Base-by-base conservation (phyloP, 2,888 invertebrate genomes). In the Machimus rusticus region DNA sequence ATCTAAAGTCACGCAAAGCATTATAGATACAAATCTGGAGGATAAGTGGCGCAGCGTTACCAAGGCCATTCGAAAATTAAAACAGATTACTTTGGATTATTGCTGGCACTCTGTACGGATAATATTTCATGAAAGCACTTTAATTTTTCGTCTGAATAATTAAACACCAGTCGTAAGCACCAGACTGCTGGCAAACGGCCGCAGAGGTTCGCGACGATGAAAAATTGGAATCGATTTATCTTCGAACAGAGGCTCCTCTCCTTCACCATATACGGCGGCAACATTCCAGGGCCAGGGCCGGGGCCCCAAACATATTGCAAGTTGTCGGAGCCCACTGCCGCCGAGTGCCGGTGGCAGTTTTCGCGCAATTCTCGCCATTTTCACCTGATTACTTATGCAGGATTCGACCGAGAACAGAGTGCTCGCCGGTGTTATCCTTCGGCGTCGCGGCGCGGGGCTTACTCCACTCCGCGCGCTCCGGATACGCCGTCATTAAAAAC, bases 401-500 rank as follows among this genome's bases (percentile, higher is more conserved):
- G 66, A 57, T 51, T 37, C 57, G 31, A 28, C 14, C 57, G 23
- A 31, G 23, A 16, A 46, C 16, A 76, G 37, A 16, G 76, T 31
- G 43, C 51, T 79, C 51, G 28, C 23, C 5, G 14, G 16, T 79
- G 57, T 23, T 51, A 51, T 55, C 66, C 82, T 82, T 82, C 51
- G 19, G 12, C 23, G 3, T 6, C 1, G 8, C 66, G 31, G 23
- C 34, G 2, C 12, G 43, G 12, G 43, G 14, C 12, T 57, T 57
- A 55, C 34, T 1, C 57, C 51, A 31, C n/a, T 8, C 43, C 43
- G 34, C 51, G 34, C 51, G 55, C 16, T 55, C 5, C 82, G 85
- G 85, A 43, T 74, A 19, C 74, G 28, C 57, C 91, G 91, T 91
- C 91, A 92, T 91, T 92, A 91, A 91, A 91, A 91, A 91, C 90